Evolutionary conservation across 2,113 vertebrate genomes (phyloP).

Genomic region (Cyprichromis sp.): DNA sequence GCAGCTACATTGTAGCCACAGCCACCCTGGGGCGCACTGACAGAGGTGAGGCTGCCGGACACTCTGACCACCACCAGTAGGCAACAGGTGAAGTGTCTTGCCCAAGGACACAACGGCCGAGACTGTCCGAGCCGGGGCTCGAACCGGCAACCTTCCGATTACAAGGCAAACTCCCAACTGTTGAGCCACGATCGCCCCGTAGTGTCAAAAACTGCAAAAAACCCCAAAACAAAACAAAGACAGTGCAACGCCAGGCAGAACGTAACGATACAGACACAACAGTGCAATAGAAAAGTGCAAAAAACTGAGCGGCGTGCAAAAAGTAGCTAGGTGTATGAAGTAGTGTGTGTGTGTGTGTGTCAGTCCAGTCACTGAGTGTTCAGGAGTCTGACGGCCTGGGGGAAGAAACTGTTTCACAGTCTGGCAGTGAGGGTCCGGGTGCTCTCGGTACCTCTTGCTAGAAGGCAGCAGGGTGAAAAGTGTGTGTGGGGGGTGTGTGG

Average conservation of each 20-base stretch:
- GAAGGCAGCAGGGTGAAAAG: not conserved
- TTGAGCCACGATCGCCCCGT: fast-evolving
- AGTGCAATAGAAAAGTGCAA: not conserved
- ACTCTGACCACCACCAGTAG: not conserved
- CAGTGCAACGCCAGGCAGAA: not conserved
- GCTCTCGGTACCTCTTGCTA: fast-evolving
- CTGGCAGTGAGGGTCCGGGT: not conserved
- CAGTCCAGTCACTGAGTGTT: not conserved
- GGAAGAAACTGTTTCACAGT: fast-evolving
- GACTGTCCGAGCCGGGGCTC: fast-evolving
- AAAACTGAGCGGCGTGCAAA: not conserved
- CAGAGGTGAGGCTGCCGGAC: fast-evolving
- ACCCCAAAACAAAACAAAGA: fast-evolving
- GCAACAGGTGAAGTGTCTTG: fast-evolving
- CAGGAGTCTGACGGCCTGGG: not conserved
- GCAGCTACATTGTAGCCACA: fast-evolving
- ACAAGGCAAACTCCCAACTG: fast-evolving
- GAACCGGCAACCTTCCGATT: fast-evolving
- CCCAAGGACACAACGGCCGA: fast-evolving
- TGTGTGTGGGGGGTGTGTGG: not conserved
- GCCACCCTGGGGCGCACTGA: not conserved
- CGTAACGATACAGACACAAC: not conserved
- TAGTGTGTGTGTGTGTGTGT: not conserved
- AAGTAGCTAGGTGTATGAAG: not conserved
- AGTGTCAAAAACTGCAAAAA: not conserved